These are phyloP conservation scores for Scaeva pyrastri DNA, from an alignment of 2,888 invertebrate species.

Conservation along the genomic window DNA sequence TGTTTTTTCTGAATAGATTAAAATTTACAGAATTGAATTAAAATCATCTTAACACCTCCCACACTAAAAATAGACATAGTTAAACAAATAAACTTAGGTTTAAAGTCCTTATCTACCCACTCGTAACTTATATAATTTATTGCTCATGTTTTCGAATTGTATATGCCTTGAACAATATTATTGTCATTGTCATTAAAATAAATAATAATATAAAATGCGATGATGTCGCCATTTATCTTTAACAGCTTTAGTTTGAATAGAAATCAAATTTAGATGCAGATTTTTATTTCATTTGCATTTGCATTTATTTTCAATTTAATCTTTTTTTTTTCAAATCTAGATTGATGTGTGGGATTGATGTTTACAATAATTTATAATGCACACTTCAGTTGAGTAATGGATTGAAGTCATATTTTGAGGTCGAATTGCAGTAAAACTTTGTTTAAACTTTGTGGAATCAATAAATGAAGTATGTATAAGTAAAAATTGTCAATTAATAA, in stretches of 20 bases:
- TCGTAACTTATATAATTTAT: no score
- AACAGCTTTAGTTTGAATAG: neutral
- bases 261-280: constrained; percentile 13
- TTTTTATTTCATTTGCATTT: constrained; percentile 10
- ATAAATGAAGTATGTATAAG: neutral
- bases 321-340: neutral
- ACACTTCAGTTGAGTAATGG: neutral
- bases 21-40: no score
- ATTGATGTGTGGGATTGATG: constrained; percentile 5
- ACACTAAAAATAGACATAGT: no score
- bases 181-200: constrained; percentile 5
- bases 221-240: constrained; percentile 9
- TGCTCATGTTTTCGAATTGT: no score
- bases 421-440: neutral
- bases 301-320: neutral
- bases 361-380: neutral
- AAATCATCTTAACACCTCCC: no score
- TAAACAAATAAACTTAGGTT: no score
- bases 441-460: neutral
- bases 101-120: no score
- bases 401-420: constrained; percentile 17
- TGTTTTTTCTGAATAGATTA: no score
- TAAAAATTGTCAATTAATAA: neutral
- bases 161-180: neutral
- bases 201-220: neutral